Evolutionary conservation across 2,888 invertebrate species (phyloP), one percentile per base, ranked within the genome.

Genomic region (Eueremaeus valkanovi): DNA sequence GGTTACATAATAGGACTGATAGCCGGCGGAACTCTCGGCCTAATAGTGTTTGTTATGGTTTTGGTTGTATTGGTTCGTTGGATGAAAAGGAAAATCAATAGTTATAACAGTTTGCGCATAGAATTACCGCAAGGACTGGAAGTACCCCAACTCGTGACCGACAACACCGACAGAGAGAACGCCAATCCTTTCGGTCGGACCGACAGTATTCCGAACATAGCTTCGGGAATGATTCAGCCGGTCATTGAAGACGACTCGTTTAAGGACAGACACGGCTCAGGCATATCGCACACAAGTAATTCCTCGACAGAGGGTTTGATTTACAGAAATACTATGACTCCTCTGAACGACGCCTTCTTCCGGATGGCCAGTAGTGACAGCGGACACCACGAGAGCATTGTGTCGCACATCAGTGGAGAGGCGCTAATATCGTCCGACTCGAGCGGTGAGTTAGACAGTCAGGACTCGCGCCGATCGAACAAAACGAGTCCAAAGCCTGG

Each of bases 231-330:
- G 16, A n/a, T 49, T 9, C 5, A 9, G 16, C 18, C 61, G 3
- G 16, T 61, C 18, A n/a, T 16, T 61, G 75, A 78, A 55, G 76
- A 76, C 42, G 66, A 68, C 73, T 75, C 68, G 18, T 74, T 73
- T 31, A 78, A 78, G 73, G 77, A 77, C 55, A 63, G 78, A 40
- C 78, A 78, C 73, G 77, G 76, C 49, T 78, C 78, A 18, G 78
- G 78, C n/a, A 74, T 75, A 18, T 78, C 78, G 27, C 77, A 78
- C n/a, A 74, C 63, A 49, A 78, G 78, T 40, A 74, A 73, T 73
- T 68, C 74, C 16, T 78, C 78, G 21, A 75, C 78, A 33, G 78
- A 78, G 70, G 76, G 76, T 74, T 75, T 78, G 31, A 63, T 51
- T 72, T 55, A 33, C 18, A 51, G 18, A 13, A 51, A 45, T 18